phyloP scores from a whole-genome alignment of 2,888 invertebrate species.

The Formica aserva region DNA sequence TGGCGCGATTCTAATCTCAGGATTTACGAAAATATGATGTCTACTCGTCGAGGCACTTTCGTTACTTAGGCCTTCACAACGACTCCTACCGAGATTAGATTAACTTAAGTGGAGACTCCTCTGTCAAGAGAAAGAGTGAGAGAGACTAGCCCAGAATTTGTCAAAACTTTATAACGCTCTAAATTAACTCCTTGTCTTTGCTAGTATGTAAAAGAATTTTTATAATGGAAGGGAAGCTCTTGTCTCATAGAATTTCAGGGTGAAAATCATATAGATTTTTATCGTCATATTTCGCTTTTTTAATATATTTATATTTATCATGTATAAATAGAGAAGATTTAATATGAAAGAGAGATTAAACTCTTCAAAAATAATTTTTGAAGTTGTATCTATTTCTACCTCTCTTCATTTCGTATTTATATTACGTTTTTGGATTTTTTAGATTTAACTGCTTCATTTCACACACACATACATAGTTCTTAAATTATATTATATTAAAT shows the following conservation, averaged over 20 bases:
- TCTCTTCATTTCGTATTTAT: neutral
- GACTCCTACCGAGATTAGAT: conserved; percentile 22
- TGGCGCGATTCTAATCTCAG: conserved; percentile 60
- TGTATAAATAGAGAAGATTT: conserved; percentile 2
- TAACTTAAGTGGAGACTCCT: conserved; percentile 14
- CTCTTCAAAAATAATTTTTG: neutral
- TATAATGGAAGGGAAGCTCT: neutral
- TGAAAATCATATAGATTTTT: neutral
- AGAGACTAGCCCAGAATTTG: conserved; percentile 7
- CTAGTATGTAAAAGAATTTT: conserved; percentile 15
- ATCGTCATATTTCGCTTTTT: neutral
- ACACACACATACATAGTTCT: neutral
- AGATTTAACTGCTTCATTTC: neutral
- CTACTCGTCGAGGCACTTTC: conserved; percentile 51
- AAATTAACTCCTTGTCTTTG: conserved; percentile 9
- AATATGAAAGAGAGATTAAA: neutral
- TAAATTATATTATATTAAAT: neutral
- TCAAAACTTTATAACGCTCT: conserved; percentile 1
- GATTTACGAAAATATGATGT: conserved; percentile 52
- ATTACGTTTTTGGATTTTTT: neutral
- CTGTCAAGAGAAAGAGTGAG: neutral
- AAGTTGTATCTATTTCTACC: neutral
- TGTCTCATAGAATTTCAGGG: neutral
- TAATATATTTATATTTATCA: neutral
- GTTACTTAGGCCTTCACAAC: conserved; percentile 21